phyloP scores from a whole-genome alignment of 1,140 invertebrate species.

The Myzus persicae region DNA sequence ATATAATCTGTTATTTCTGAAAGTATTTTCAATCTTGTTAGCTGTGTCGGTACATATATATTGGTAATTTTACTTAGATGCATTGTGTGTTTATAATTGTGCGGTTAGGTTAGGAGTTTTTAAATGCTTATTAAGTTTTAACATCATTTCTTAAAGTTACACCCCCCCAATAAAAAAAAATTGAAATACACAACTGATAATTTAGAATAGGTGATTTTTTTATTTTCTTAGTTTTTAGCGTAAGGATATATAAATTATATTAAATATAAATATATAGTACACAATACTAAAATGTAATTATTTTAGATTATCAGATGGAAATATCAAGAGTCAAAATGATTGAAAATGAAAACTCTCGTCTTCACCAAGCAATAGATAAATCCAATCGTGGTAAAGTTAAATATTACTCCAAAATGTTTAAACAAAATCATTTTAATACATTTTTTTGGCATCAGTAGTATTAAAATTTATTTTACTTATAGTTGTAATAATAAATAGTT shows the following conservation, averaged over 20 bases:
- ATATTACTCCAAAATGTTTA: not conserved
- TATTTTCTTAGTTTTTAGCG: not conserved
- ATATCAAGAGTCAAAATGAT: slow-evolving; percentile 39
- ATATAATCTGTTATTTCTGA: too few relatives aligned
- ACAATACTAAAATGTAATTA: not conserved
- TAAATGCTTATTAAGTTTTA: too few relatives aligned
- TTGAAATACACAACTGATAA: not conserved
- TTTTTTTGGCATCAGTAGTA: not conserved
- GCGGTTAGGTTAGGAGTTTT: too few relatives aligned
- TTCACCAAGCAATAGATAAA: slow-evolving; percentile 26
- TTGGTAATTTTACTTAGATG: too few relatives aligned
- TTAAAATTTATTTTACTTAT: not conserved
- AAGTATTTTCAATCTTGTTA: too few relatives aligned
- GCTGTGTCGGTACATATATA: too few relatives aligned
- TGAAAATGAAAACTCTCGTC: slow-evolving; percentile 34
- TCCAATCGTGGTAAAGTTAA: not conserved
- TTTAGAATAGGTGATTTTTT: not conserved
- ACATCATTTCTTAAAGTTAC: not conserved
- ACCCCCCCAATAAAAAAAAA: not conserved
- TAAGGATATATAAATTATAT: not conserved
- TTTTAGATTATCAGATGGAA: slow-evolving; percentile 51
- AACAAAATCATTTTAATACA: not conserved
- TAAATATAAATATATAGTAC: not conserved
- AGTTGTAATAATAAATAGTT: too few relatives aligned
- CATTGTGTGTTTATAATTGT: too few relatives aligned